A percentile compares a stretch with the other conserved stretches of the same genome.
Evolutionary conservation across 35 echinoderm and acorn worm genomes (phyloP).

Genomic region (Patiria miniata): DNA sequence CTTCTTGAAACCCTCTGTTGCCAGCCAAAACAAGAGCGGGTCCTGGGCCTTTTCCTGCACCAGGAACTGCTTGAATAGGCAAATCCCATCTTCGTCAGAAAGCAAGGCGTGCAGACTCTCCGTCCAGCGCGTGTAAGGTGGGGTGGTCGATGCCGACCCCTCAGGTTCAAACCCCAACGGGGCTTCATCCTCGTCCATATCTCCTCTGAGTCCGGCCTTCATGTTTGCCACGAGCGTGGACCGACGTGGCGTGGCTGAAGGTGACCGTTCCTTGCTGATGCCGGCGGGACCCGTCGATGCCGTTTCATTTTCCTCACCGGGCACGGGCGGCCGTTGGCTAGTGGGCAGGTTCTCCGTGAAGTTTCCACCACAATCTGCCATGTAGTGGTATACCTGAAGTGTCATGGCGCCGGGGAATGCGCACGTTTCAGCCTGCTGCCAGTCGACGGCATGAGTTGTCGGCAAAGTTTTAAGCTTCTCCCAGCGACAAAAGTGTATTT

Average conservation of each 20-base stretch:
- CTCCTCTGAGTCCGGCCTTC: constrained; percentile 7
- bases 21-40: constrained; percentile 88
- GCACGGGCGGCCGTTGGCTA: constrained; percentile 83
- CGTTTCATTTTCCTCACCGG: constrained; percentile 79
- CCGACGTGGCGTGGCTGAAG: constrained; percentile 60
- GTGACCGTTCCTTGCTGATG: constrained; percentile 32
- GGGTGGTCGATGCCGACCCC: constrained; percentile 82
- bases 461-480: background rate
- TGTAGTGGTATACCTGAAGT: constrained; percentile 70
- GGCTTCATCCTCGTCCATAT: constrained; percentile 48
- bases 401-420: constrained; percentile 67
- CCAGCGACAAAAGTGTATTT: background rate
- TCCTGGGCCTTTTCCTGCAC: constrained; percentile 83
- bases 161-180: constrained; percentile 92
- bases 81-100: constrained; percentile 81
- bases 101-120: constrained; percentile 84
- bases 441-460: background rate
- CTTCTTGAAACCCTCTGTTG: constrained; percentile 90
- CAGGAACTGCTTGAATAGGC: constrained; percentile 80
- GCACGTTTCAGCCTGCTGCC: background rate
- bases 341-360: constrained; percentile 72
- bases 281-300: constrained; percentile 31
- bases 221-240: constrained; percentile 41
- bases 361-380: constrained; percentile 63
- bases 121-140: constrained; percentile 92